A percentile compares a stretch with the other conserved stretches of the same genome.
Conservation (phyloP, 1,140 invertebrate genomes). For the Trichonephila clavipes region DNA sequence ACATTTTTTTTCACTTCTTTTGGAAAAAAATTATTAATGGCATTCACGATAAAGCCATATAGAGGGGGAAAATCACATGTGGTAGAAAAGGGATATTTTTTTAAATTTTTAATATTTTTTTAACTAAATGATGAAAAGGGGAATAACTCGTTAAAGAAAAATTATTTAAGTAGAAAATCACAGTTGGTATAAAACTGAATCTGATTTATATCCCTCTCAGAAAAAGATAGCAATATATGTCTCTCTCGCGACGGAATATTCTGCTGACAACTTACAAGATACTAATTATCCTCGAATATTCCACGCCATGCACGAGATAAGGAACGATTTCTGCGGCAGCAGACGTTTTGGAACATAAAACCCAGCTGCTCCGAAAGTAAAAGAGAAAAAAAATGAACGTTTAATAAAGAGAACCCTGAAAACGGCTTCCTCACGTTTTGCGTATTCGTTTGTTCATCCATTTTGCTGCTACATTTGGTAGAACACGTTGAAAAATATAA, state of each 20-base stretch:
- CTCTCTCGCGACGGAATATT: neutral
- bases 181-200: too few species aligned
- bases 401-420: constrained; percentile 20
- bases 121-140: too few species aligned
- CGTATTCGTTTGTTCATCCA: constrained; percentile 1
- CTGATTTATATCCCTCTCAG: neutral
- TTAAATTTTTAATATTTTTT: too few species aligned
- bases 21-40: too few species aligned
- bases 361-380: neutral
- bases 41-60: too few species aligned
- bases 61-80: too few species aligned
- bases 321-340: neutral
- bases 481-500: constrained; percentile 16
- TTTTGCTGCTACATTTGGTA: constrained; percentile 6
- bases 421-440: neutral
- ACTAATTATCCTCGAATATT: neutral
- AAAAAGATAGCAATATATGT: neutral
- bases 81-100: too few species aligned
- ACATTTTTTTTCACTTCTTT: too few species aligned
- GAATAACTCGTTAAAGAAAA: too few species aligned
- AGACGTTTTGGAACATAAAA: neutral
- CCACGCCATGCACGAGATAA: neutral
- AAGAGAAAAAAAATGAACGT: neutral
- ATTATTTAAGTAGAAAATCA: too few species aligned
- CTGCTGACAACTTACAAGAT: neutral